Percentiles rank a stretch among this genome's conserved stretches.
Conservation (phyloP, 2,888 invertebrate genomes). For the Smittia sp. region DNA sequence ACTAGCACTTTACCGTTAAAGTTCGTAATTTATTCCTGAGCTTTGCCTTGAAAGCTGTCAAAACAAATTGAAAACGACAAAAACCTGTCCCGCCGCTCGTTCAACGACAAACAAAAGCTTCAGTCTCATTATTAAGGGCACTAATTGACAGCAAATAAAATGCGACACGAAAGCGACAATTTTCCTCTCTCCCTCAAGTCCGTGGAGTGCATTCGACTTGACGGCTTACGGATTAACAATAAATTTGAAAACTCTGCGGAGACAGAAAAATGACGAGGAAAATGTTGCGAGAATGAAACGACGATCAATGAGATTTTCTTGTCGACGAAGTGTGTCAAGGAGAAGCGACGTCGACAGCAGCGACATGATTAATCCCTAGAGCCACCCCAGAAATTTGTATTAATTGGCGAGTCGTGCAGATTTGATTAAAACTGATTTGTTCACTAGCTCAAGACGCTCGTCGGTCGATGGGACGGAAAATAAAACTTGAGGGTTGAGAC, state of each 20-base stretch:
- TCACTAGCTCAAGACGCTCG: background rate
- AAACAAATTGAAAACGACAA: conserved; percentile 3
- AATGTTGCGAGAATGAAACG: background rate
- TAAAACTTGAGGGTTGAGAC: background rate
- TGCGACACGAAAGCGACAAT: background rate
- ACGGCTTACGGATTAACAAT: background rate
- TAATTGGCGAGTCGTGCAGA: conserved; percentile 1
- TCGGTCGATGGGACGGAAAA: background rate
- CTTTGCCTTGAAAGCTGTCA: conserved; percentile 3
- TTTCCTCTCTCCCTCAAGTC: background rate
- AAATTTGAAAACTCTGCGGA: background rate
- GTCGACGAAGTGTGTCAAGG: conserved; percentile 30
- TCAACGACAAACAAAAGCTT: background rate
- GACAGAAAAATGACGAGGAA: background rate
- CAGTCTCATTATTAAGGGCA: conserved; percentile 2
- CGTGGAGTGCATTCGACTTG: background rate
- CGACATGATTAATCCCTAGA: conserved; percentile 26
- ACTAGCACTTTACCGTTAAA: no score
- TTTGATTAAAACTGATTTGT: background rate
- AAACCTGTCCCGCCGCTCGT: background rate
- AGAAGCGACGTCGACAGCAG: background rate
- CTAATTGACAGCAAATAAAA: conserved; percentile 8
- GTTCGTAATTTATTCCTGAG: no score
- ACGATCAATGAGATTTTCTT: background rate
- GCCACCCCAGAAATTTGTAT: background rate